Evolutionary conservation across 2,797 vertebrate species (phyloP).

Genomic region (Natrix natrix): DNA sequence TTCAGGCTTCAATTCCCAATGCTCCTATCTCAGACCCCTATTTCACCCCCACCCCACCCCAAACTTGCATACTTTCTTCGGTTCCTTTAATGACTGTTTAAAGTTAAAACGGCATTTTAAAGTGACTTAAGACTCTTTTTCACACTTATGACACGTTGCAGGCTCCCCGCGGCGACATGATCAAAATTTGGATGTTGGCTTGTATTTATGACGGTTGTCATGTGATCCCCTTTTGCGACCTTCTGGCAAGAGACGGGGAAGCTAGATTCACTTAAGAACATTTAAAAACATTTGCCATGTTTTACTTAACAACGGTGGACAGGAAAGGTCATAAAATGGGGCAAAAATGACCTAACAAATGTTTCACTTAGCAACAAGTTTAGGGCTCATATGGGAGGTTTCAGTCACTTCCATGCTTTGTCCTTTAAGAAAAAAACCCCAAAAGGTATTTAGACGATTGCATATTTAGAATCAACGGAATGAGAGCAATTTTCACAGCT

Average conservation of each 20-base stretch:
- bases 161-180: not conserved
- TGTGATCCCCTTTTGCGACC: too few relatives aligned
- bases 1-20: not conserved
- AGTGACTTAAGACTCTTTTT: too few relatives aligned
- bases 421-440: not conserved
- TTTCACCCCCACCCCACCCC: not conserved
- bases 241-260: too few relatives aligned
- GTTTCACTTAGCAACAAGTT: not conserved
- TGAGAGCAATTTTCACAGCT: not conserved
- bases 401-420: not conserved
- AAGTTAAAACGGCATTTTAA: not conserved
- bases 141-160: not conserved
- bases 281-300: too few relatives aligned
- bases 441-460: not conserved
- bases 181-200: too few relatives aligned
- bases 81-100: not conserved
- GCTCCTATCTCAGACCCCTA: not conserved
- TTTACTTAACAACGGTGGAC: not conserved
- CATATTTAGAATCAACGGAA: not conserved
- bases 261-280: not conserved
- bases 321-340: not conserved
- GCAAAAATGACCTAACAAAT: not conserved
- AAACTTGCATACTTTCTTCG: not conserved
- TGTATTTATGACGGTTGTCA: too few relatives aligned
- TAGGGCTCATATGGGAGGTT: not conserved